Evolutionary conservation across 2,113 vertebrate genomes (phyloP), one percentile per base, ranked within the genome.

Genomic region (Antechinus stuartii): DNA sequence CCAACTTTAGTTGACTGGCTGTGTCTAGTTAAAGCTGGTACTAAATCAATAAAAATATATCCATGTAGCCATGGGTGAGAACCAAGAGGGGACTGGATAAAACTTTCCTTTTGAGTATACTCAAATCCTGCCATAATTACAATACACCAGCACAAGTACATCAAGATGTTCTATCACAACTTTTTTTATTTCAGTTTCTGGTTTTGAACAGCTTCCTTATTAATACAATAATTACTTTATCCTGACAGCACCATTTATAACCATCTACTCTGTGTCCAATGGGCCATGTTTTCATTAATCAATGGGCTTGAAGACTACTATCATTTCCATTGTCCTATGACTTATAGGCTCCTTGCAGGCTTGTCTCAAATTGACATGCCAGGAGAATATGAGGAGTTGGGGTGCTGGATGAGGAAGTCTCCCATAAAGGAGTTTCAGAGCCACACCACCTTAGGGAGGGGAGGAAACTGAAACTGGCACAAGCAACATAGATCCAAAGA

Each of bases 221-320:
- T 98, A 98, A 99, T 98, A 98, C 98, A 98, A 98, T 98, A 98
- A 99, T 98, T 98, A 99, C 98, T 98, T 98, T 98, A 97, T 98
- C 98, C 98, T 98, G 98, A 98, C 98, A 99, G 98, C 97, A 95
- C 98, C 98, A 98, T 99, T 98, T 99, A 98, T 98, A 99, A 98
- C 98, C 98, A 98, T 98, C 98, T 98, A 98, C 97, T 98, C 98
- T 98, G 98, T 98, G 98, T 98, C 98, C 98, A 98, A 97, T 96
- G 98, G 96, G 97, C 98, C 98, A 89, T 97, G 98, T 98, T 98
- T 98, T 97, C 98, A 98, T 99, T 98, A 98, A 99, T 99, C 98
- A 98, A 96, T 98, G 98, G 98, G 96, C 98, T 97, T 97, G 98
- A 98, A 97, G 98, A 98, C 91, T 96, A 98, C 98, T 98, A 98